Base-by-base conservation (phyloP, 2,113 vertebrate genomes). In the Arvicanthis niloticus region DNA sequence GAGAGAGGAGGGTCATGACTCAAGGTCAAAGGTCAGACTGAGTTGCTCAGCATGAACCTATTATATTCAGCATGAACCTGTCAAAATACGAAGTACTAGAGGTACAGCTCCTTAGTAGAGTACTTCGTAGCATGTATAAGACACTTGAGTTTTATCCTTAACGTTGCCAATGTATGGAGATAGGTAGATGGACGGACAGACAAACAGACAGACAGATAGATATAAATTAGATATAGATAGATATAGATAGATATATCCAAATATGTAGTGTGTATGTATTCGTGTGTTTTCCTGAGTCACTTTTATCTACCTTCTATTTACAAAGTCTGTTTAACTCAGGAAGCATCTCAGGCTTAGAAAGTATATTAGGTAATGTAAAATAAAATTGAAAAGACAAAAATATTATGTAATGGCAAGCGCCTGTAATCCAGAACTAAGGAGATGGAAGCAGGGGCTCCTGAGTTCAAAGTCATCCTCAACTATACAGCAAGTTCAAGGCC, bases 291-390 rank as follows among this genome's bases (percentile, higher is more conserved):
- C 11, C 65, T 37, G 12, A 88, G 29, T 51, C 68, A 78, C 13
- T 45, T 24, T 78, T 95, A 37, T 70, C 40, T 51, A 5, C 85
- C 48, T 90, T 17, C 24, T 70, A 67, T 87, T 60, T 95, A 58
- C 91, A 17, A 87, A 19, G 73, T 92, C 76, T 94, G 11, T 65
- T 89, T 93, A 48, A 72, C 84, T 91, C 60, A 78, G 60, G 42
- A 94, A 93, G 34, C 16, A 93, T 73, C 73, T 93, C 48, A 53
- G 34, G 26, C 81, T 86, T 76, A 77, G 26, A 80, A 88, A 86
- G n/a, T 88, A 2, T 72, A 65, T 65, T 58, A 77, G 45, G 1
- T 60, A 77, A 10, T 34, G 5, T 78, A 81, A 93, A 91, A 81
- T 92, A 65, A 51, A 93, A 68, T 10, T 51, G 37, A 65, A 24